Percentiles rank a stretch among this genome's conserved stretches.
phyloP scores from a whole-genome alignment of 2,797 vertebrate species.

The Phalloptychus januarius region DNA sequence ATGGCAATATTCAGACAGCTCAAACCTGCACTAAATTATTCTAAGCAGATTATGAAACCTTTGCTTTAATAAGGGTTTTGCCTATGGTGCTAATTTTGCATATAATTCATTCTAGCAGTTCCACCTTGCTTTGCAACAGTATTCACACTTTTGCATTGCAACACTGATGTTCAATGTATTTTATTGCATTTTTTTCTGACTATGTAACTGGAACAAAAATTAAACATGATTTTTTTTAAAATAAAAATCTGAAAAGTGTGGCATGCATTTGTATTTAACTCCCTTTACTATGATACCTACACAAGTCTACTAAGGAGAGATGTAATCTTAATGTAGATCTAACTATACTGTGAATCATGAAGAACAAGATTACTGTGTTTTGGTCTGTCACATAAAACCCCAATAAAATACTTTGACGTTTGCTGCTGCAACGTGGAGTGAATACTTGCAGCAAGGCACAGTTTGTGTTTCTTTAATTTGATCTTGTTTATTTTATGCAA shows the following conservation, averaged over 20 bases:
- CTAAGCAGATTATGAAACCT: not conserved
- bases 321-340: not conserved
- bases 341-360: not conserved
- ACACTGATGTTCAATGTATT: not conserved
- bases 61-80: not conserved
- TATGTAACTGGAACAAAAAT: not conserved
- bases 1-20: not conserved
- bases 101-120: conserved; percentile 17
- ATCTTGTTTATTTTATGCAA: conserved; percentile 39
- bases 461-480: conserved; percentile 36
- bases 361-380: not conserved
- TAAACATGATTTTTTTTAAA: not conserved
- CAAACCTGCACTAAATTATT: not conserved
- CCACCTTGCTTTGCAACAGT: not conserved
- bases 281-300: not conserved
- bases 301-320: not conserved
- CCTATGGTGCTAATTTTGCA: not conserved
- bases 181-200: not conserved
- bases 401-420: not conserved
- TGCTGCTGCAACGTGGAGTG: not conserved
- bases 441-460: not conserved
- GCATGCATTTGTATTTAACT: not conserved
- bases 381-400: not conserved
- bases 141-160: no score
- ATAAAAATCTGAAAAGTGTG: not conserved